phyloP scores from a whole-genome alignment of 2,888 invertebrate species.

The Cephus nigrinus region DNA sequence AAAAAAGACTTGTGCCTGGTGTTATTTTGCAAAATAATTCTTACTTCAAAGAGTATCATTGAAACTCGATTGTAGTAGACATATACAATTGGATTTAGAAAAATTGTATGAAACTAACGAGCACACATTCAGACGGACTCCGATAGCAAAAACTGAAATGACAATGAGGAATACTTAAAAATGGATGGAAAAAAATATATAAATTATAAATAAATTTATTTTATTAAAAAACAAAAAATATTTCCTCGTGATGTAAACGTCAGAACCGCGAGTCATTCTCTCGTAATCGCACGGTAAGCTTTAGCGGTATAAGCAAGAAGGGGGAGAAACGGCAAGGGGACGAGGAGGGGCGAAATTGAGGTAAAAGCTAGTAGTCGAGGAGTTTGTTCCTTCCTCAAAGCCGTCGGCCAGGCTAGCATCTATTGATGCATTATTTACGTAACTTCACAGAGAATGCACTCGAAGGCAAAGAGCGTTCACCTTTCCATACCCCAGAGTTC shows the following conservation, averaged over 20 bases:
- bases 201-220: background rate
- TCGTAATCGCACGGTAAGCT: constrained; percentile 17
- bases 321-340: background rate
- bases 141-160: background rate
- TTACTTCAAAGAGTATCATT: background rate
- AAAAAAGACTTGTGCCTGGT: background rate
- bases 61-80: background rate
- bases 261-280: constrained; percentile 14
- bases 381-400: background rate
- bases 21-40: background rate
- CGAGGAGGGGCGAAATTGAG: constrained; percentile 6
- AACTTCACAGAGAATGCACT: constrained; percentile 30
- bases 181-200: background rate
- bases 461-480: constrained; percentile 23
- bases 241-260: background rate
- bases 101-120: background rate
- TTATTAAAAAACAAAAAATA: background rate
- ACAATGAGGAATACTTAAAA: background rate
- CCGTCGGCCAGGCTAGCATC: constrained; percentile 13
- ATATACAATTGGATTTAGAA: background rate
- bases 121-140: background rate
- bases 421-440: constrained; percentile 33
- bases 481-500: constrained; percentile 18
- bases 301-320: constrained; percentile 12
- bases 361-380: constrained; percentile 6